Evolutionary conservation across 2,113 vertebrate genomes (phyloP), one percentile per base, ranked within the genome.

Genomic region (Rhinogobius similis): DNA sequence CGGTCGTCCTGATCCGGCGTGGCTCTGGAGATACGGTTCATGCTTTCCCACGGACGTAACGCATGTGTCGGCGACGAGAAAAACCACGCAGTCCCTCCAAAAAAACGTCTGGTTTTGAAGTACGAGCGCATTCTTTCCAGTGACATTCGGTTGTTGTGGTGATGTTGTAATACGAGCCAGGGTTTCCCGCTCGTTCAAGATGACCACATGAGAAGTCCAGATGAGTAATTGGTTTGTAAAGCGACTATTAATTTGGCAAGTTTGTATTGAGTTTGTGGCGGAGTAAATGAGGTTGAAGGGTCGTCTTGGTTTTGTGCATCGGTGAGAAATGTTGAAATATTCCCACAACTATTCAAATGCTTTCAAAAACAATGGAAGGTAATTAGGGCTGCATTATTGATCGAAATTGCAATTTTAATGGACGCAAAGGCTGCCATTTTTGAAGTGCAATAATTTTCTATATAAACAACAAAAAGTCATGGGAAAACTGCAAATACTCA

Each of bases 1-100:
- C 66, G 65, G 41, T 87, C 62, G 74, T 78, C 65, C 46, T 62
- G 38, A 72, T 63, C 68, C 73, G 41, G 72, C 32, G 10, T 41
- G 41, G 67, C 61, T 72, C 62, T 78, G 26, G 67, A 70, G 76
- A 79, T 71, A 62, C 26, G 38, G 62, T 68, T 36, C 52, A 44
- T 43, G 58, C 62, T 88, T 89, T 87, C 78, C 83, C 84, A 83
- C 61, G 65, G 46, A 70, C 0, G 62, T 56, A 21, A 23, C 59
- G 29, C 48, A 64, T 72, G 69, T 46, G 68, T 81, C 68, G 69
- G 0, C 48, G 46, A 69, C 72, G 62, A 80, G 11, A 6, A 16
- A 6, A 1, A 39, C 4, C 26, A 29, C 26, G 12, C 12, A 6
- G 6, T 2, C 8, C 53, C 53, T 29, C 23, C 21, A 5, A 26